These are phyloP conservation scores for Caenorhabditis angaria DNA, from an alignment of 2,888 invertebrate species.

Conservation along the genomic window DNA sequence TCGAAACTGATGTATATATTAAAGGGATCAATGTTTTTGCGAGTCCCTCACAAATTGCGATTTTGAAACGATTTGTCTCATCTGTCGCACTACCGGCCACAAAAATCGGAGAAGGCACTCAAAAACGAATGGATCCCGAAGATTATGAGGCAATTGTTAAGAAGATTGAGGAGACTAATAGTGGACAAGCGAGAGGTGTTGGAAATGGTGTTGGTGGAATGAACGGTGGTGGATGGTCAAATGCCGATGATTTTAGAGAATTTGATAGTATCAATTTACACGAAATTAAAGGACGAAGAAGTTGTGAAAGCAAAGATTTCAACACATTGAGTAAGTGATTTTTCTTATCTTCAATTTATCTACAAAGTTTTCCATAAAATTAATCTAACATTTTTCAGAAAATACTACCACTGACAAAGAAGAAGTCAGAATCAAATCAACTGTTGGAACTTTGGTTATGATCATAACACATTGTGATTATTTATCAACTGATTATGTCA, in stretches of 20 bases:
- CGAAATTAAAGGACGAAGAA: not conserved
- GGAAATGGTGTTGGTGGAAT: constrained; percentile 8
- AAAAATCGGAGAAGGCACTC: constrained; percentile 22
- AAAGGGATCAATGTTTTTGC: constrained; percentile 50
- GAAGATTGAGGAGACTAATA: constrained; percentile 31
- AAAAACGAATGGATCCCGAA: constrained; percentile 50
- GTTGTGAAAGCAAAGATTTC: constrained; percentile 13
- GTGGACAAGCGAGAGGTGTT: constrained; percentile 3
- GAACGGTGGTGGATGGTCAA: constrained; percentile 36
- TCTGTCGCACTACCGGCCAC: constrained; percentile 9
- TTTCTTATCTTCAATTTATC: not conserved
- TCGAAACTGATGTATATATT: constrained; percentile 61
- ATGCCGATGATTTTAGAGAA: constrained; percentile 34
- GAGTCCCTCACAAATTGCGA: constrained; percentile 55
- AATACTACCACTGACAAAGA: constrained; percentile 12
- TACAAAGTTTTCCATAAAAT: not conserved
- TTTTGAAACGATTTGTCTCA: constrained; percentile 40
- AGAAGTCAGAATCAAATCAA: constrained; percentile 35
- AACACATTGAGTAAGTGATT: constrained; percentile 32
- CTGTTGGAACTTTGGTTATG: constrained; percentile 39
- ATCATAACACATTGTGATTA: constrained; percentile 62
- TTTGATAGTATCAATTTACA: constrained; percentile 32
- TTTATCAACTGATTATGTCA: constrained; percentile 42
- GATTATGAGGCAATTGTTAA: constrained; percentile 48
- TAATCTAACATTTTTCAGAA: constrained; percentile 21